Evolutionary conservation across 2,888 invertebrate species (phyloP), one percentile per base, ranked within the genome.

Genomic region (Baronia brevicornis): DNA sequence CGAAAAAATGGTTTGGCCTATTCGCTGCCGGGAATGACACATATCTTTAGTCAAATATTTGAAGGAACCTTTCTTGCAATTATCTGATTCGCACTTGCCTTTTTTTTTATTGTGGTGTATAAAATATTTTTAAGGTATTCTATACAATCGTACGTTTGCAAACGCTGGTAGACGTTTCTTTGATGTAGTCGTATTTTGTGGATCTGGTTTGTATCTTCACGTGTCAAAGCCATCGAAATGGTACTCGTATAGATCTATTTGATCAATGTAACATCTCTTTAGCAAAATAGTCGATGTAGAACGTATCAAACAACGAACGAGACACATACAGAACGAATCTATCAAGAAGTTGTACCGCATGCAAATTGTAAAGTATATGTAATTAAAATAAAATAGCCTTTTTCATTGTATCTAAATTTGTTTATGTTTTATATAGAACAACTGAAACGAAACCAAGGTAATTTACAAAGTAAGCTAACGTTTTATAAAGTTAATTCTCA

Each of bases 401-500:
- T n/a, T n/a, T n/a, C n/a, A n/a, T n/a, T n/a, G n/a, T n/a, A n/a
- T n/a, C n/a, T n/a, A n/a, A n/a, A n/a, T n/a, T n/a, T n/a, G n/a
- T n/a, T n/a, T n/a, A n/a, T n/a, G n/a, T n/a, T n/a, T n/a, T n/a
- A n/a, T n/a, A n/a, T 60, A 52, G 51, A 59, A 62, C 53, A 59
- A 54, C 54, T 49, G 51, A 43, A 51, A 50, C 47, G 43, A 60
- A 67, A 51, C 61, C 59, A 59, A 64, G 60, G n/a, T 61, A 67
- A 69, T 70, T 70, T 68, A 57, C 59, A 41, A 48, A 52, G 44
- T 51, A 62, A n/a, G 50, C 63, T 54, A 44, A 62, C 71, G 66
- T 77, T 63, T 63, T 72, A 64, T 67, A 55, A 77, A 77, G 59
- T 77, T 74, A 50, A 47, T 30, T 58, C 78, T 56, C 73, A 14